Percentiles rank a stretch among this genome's conserved stretches.
Conservation (phyloP, 2,113 vertebrate genomes). For the Actinemys pallida region DNA sequence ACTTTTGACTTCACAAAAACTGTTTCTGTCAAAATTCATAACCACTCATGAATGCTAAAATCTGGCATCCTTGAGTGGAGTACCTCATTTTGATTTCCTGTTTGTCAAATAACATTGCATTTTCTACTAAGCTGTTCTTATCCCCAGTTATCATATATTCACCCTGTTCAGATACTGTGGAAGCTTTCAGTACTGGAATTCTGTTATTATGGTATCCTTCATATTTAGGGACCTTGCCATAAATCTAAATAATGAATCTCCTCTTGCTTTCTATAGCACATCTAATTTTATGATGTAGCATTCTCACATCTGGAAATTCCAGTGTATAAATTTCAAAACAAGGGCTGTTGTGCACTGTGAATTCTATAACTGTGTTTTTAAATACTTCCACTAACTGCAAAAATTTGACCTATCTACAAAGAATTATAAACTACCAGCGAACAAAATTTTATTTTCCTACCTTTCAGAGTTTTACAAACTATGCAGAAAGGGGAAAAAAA, state of each 20-base stretch:
- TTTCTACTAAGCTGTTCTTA: not conserved
- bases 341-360: not conserved
- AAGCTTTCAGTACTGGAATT: not conserved
- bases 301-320: not conserved
- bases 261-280: not conserved
- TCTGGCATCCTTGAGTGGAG: not conserved
- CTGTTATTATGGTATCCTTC: not conserved
- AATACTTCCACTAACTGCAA: not conserved
- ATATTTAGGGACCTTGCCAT: not conserved
- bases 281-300: not conserved
- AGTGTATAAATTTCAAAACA: not conserved
- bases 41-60: not conserved
- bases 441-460: not conserved
- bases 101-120: not conserved
- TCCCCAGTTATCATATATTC: not conserved
- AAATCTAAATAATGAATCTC: not conserved
- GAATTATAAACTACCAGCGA: not conserved
- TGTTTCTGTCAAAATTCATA: not conserved
- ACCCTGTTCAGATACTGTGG: not conserved
- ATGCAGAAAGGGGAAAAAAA: not conserved
- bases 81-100: not conserved
- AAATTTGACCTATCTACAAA: not conserved
- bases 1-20: accelerated
- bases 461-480: not conserved
- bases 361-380: not conserved